These are phyloP conservation scores for Empidonax traillii DNA, from an alignment of 2,113 vertebrate species.

Conservation along the genomic window DNA sequence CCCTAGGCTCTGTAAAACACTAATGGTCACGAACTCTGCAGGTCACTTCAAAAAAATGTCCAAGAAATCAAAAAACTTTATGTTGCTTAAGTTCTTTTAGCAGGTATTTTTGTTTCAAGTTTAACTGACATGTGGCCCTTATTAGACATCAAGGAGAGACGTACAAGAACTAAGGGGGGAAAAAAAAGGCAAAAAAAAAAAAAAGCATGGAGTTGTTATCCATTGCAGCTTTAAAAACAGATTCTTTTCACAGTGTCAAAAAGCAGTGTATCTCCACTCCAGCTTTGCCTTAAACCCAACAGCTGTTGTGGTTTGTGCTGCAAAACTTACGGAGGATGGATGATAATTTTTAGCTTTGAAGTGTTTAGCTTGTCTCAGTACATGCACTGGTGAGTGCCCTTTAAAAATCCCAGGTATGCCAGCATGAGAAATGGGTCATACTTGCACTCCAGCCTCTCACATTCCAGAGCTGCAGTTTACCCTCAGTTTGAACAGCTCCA, in stretches of 20 bases:
- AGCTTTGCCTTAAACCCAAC: conserved; percentile 26
- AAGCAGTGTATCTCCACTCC: conserved; percentile 26
- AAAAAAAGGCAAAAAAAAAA: neutral
- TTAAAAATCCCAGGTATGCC: conserved; percentile 12
- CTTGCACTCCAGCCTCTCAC: conserved; percentile 8
- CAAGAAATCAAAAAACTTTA: neutral
- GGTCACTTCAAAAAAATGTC: conserved; percentile 2
- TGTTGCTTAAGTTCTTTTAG: neutral
- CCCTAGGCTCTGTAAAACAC: conserved; percentile 27
- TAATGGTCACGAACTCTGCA: neutral
- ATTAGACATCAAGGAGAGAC: neutral
- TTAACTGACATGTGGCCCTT: neutral
- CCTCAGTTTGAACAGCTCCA: conserved; percentile 11
- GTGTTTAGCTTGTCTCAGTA: conserved; percentile 22
- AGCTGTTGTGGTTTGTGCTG: neutral
- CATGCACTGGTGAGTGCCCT: neutral
- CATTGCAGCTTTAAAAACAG: conserved; percentile 39
- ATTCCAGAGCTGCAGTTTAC: conserved; percentile 36
- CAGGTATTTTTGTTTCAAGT: neutral
- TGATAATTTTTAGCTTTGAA: conserved; percentile 12
- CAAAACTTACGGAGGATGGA: neutral
- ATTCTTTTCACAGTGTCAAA: conserved; percentile 63
- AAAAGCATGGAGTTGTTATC: neutral
- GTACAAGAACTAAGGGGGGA: neutral
- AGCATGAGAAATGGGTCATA: neutral